These are phyloP conservation scores for Drosophila paranaensis DNA, from an alignment of 2,888 invertebrate genomes.

Conservation along the genomic window DNA sequence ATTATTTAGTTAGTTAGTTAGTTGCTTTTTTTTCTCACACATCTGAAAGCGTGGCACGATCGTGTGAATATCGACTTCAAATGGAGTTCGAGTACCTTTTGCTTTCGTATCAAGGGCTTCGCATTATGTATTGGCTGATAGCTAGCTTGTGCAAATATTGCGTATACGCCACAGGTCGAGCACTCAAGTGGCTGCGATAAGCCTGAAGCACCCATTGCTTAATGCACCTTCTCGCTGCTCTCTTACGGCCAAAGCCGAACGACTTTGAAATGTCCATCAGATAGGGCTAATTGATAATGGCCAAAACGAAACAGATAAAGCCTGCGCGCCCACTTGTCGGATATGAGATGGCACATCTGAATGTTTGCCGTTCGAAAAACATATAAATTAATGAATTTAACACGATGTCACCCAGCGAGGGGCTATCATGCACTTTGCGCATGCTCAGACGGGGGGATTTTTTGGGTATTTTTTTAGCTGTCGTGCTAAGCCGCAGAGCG, in stretches of 20 bases:
- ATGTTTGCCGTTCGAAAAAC: neutral
- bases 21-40: slow-evolving; percentile 34
- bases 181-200: slow-evolving; percentile 46
- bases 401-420: slow-evolving; percentile 18
- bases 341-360: neutral
- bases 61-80: slow-evolving; percentile 32
- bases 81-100: slow-evolving; percentile 11
- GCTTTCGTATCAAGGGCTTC: slow-evolving; percentile 29
- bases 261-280: slow-evolving; percentile 57
- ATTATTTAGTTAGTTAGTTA: slow-evolving; percentile 24
- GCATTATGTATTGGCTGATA: slow-evolving; percentile 25
- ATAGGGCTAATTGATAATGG: slow-evolving; percentile 37
- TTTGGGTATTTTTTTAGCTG: neutral
- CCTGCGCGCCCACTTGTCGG: slow-evolving; percentile 14
- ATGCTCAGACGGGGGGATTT: neutral
- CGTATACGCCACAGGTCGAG: slow-evolving; percentile 29
- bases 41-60: slow-evolving; percentile 32
- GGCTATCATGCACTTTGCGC: slow-evolving; percentile 27
- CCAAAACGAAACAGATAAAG: slow-evolving; percentile 24
- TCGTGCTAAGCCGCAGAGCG: slow-evolving; percentile 13
- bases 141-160: slow-evolving; percentile 29
- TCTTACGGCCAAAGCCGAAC: slow-evolving; percentile 22
- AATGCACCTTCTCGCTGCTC: neutral
- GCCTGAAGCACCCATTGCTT: slow-evolving; percentile 24
- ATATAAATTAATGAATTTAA: neutral